A percentile compares a stretch with the other conserved stretches of the same genome.
These are phyloP conservation scores for Eurystomus gularis DNA, from an alignment of 2,113 vertebrate genomes.

Conservation along the genomic window DNA sequence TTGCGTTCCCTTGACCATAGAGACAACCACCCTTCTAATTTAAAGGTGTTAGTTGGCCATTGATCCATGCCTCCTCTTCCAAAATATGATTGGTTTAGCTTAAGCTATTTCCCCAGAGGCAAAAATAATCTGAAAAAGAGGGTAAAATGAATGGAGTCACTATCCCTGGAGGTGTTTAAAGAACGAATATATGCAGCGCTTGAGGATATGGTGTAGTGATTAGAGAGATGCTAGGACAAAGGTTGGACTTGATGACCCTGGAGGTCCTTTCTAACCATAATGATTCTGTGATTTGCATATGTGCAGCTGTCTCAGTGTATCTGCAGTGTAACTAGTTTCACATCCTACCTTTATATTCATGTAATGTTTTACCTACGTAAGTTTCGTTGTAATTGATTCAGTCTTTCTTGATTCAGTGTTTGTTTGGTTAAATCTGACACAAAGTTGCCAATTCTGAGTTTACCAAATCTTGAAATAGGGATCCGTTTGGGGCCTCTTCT, in stretches of 20 bases:
- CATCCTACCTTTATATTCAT: background rate
- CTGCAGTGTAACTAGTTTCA: background rate
- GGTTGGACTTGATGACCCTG: too few species aligned
- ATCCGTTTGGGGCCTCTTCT: background rate
- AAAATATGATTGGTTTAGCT: background rate
- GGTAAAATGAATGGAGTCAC: background rate
- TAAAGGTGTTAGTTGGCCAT: background rate
- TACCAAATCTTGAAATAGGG: background rate
- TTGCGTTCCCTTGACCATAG: background rate
- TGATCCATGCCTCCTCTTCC: background rate
- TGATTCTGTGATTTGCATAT: background rate
- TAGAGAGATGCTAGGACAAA: too few species aligned
- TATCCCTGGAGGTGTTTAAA: too few species aligned
- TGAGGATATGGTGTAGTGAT: too few species aligned
- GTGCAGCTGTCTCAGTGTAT: background rate
- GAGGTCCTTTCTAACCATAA: too few species aligned
- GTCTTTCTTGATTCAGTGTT: background rate
- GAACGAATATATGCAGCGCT: too few species aligned
- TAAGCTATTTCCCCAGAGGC: background rate
- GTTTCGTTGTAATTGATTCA: background rate
- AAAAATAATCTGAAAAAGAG: background rate
- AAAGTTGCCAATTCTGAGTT: background rate
- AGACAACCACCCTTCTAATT: background rate
- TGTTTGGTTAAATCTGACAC: background rate
- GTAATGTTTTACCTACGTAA: fast-evolving